phyloP scores from a whole-genome alignment of 2,113 vertebrate species.

The Strigops habroptila region DNA sequence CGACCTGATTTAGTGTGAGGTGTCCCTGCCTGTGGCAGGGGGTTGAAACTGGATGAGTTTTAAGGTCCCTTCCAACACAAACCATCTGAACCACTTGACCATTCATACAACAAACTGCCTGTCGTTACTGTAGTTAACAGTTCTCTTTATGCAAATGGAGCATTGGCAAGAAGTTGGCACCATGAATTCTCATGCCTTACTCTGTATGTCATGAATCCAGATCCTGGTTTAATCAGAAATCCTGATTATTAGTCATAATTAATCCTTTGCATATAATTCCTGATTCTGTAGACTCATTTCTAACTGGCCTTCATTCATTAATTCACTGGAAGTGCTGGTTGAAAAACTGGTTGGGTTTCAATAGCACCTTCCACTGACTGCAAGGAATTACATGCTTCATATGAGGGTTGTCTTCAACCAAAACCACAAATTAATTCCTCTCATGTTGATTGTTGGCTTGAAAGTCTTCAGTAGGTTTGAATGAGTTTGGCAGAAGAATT shows the following conservation, averaged over 20 bases:
- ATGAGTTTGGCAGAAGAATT: not conserved
- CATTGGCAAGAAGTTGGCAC: not conserved
- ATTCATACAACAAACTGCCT: not conserved
- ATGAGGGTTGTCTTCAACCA: not conserved
- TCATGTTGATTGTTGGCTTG: not conserved
- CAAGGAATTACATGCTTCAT: not conserved
- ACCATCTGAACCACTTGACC: not conserved
- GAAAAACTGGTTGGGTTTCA: not conserved
- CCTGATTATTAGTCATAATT: not conserved
- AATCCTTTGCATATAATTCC: not conserved
- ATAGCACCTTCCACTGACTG: not conserved
- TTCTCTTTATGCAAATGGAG: not conserved
- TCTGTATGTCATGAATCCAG: not conserved
- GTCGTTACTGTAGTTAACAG: fast-evolving
- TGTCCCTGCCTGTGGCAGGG: not conserved
- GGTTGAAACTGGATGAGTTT: not conserved
- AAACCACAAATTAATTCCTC: not conserved
- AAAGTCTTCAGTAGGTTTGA: not conserved
- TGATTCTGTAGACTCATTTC: not conserved
- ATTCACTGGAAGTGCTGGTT: not conserved
- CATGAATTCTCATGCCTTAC: not conserved
- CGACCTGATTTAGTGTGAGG: fast-evolving
- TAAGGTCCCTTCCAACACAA: not conserved
- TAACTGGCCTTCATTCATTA: not conserved
- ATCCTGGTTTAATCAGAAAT: not conserved